These are phyloP conservation scores for Leptopilina myrica DNA, from an alignment of 2,888 invertebrate species.

Conservation along the genomic window DNA sequence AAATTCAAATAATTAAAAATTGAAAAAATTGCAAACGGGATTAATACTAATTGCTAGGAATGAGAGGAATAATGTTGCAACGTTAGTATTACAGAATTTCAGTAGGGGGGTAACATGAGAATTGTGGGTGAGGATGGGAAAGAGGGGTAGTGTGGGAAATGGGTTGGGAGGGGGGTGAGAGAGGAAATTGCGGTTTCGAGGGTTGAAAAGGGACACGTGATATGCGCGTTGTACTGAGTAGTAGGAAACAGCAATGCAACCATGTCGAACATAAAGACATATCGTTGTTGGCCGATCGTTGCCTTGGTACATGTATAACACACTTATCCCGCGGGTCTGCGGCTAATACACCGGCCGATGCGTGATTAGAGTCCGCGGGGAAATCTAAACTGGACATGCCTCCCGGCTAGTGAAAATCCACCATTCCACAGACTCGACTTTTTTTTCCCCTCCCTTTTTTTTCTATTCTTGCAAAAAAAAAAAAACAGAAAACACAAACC, in stretches of 20 bases:
- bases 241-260: constrained; percentile 36
- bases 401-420: constrained; percentile 50
- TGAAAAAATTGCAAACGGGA: neutral
- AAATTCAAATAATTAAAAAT: neutral
- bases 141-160: neutral
- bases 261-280: constrained; percentile 64
- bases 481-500: neutral
- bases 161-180: constrained; percentile 36
- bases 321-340: constrained; percentile 61
- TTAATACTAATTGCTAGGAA: neutral
- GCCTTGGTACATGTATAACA: constrained; percentile 42
- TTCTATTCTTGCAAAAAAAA: constrained; percentile 20
- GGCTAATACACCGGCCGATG: constrained; percentile 68
- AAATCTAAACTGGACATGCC: constrained; percentile 71
- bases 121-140: neutral
- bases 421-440: constrained; percentile 44
- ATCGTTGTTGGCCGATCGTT: constrained; percentile 60
- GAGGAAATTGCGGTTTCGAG: constrained; percentile 6
- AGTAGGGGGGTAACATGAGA: neutral
- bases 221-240: constrained; percentile 22
- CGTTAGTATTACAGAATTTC: neutral
- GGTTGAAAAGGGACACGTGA: constrained; percentile 44
- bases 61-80: neutral
- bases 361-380: constrained; percentile 73
- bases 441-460: neutral